phyloP scores from a whole-genome alignment of 1,140 invertebrate genomes.

The Helicorthomorpha holstii region DNA sequence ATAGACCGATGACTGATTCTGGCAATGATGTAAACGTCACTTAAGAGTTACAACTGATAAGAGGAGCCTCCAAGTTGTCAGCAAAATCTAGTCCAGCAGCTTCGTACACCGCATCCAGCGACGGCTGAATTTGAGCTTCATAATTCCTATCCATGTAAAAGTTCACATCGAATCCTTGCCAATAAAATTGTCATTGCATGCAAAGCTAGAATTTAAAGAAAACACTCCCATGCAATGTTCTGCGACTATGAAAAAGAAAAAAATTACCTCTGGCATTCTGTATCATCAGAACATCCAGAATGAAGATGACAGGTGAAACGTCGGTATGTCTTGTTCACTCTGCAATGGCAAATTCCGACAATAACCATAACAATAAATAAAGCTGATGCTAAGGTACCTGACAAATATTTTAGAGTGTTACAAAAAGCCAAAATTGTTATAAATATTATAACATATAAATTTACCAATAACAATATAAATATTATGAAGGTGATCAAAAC shows the following conservation, averaged over 20 bases:
- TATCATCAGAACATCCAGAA: no score
- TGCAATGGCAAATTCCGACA: conserved; percentile 48
- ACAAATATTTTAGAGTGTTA: not conserved
- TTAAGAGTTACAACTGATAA: conserved; percentile 8
- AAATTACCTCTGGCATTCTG: no score
- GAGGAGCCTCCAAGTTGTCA: conserved; percentile 14
- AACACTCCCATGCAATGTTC: conserved; percentile 3
- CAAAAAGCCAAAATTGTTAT: not conserved
- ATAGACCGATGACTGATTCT: no score
- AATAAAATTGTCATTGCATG: conserved; percentile 11
- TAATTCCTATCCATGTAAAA: conserved; percentile 14
- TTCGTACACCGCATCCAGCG: conserved; percentile 10
- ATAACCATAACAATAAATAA: conserved; percentile 47
- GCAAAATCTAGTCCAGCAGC: conserved; percentile 10
- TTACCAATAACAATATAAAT: conserved; percentile 48
- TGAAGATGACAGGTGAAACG: no score
- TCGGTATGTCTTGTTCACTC: conserved; percentile 49
- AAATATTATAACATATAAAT: not conserved
- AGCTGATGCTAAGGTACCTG: conserved; percentile 40
- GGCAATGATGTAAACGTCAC: no score
- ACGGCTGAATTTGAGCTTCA: conserved; percentile 7
- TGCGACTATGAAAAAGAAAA: conserved; percentile 12
- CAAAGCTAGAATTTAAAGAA: not conserved
- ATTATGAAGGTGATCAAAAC: conserved; percentile 49
- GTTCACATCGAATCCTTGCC: conserved; percentile 15